A percentile compares a stretch with the other conserved stretches of the same genome.
phyloP scores from a whole-genome alignment of 2,113 vertebrate species.

The Cyphomyrus discorhynchus region DNA sequence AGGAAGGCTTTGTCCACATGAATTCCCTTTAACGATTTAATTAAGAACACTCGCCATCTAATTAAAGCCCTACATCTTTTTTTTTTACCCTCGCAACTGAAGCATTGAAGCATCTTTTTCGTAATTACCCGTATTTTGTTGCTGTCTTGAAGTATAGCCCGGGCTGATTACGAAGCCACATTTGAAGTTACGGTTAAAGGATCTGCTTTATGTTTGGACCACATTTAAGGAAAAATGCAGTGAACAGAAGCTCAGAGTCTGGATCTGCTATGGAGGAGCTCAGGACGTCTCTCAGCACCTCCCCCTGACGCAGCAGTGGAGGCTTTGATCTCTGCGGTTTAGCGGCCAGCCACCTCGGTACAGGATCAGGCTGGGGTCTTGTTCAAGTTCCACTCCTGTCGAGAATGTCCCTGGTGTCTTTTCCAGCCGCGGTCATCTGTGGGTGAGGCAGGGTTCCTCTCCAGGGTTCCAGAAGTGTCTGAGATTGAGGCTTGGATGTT shows the following conservation, averaged over 20 bases:
- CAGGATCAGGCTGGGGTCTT: background rate
- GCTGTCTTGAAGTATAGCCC: background rate
- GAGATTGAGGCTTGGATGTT: background rate
- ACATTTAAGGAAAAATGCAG: background rate
- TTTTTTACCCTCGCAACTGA: background rate
- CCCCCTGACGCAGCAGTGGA: background rate
- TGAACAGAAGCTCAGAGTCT: background rate
- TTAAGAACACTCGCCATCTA: constrained; percentile 41
- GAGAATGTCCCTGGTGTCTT: background rate
- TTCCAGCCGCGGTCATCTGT: background rate
- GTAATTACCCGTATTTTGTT: background rate
- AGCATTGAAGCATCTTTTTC: constrained; percentile 7
- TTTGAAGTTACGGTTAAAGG: background rate
- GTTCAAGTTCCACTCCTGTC: background rate
- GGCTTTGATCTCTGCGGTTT: background rate
- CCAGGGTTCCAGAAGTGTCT: background rate
- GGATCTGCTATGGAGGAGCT: background rate
- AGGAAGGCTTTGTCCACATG: constrained; percentile 41
- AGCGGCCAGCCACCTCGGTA: background rate
- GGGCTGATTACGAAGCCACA: background rate
- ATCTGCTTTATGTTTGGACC: background rate
- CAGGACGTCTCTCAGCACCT: background rate
- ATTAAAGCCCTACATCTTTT: constrained; percentile 31
- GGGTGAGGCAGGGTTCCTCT: background rate
- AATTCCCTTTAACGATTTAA: constrained; percentile 41